These are phyloP conservation scores for Listronotus bonariensis DNA, from an alignment of 1,140 invertebrate species.

Conservation along the genomic window DNA sequence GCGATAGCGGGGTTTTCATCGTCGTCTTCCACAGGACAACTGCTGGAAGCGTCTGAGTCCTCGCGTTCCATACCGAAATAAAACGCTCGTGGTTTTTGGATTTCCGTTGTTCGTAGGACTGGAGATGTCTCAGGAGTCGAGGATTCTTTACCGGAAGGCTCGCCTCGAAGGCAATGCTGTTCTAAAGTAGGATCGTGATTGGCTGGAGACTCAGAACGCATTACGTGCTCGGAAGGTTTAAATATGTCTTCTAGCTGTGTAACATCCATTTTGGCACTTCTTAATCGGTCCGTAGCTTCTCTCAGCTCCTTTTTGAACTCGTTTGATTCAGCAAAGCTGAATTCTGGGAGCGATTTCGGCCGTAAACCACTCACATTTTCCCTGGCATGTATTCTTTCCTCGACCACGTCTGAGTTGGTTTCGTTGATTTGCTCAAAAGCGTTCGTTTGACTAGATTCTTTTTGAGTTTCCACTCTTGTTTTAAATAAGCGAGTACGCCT, in stretches of 20 bases:
- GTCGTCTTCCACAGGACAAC: conserved; percentile 53
- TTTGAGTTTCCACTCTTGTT: conserved; percentile 72
- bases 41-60: conserved; percentile 60
- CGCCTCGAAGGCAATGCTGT: conserved; percentile 14
- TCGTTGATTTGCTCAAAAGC: conserved; percentile 17
- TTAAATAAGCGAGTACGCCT: conserved; percentile 70
- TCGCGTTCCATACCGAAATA: conserved; percentile 74
- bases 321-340: conserved; percentile 64
- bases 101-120: conserved; percentile 41
- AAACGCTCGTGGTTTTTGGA: conserved; percentile 68
- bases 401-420: neutral
- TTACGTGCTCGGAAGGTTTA: neutral
- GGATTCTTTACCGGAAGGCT: conserved; percentile 63
- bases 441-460: conserved; percentile 52
- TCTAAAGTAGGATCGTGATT: neutral
- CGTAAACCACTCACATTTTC: conserved; percentile 22
- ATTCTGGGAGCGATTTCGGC: conserved; percentile 55
- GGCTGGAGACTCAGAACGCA: neutral
- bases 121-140: conserved; percentile 61
- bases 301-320: conserved; percentile 69
- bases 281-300: conserved; percentile 1
- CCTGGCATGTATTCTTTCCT: conserved; percentile 32
- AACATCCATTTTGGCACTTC: neutral
- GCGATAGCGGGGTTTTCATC: conserved; percentile 64
- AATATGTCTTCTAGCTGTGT: neutral